Conservation (phyloP, 2,113 vertebrate species). For the Misgurnus anguillicaudatus region DNA sequence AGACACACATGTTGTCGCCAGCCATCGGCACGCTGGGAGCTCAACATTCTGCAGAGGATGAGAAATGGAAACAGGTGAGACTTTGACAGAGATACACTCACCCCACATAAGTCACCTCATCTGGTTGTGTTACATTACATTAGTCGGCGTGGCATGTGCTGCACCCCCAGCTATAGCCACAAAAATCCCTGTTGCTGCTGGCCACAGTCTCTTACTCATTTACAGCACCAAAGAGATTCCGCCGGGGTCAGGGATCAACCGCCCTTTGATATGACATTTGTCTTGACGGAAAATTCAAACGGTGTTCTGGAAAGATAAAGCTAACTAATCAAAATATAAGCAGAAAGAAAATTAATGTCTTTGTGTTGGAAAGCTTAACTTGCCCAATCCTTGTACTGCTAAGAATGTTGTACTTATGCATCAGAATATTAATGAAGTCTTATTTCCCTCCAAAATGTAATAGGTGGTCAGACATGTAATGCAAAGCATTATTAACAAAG, state of each 20-base stretch:
- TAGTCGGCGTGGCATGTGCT: conserved; percentile 2
- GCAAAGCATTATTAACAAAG: conserved; percentile 72
- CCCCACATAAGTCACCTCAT: conserved; percentile 56
- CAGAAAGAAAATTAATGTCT: conserved; percentile 20
- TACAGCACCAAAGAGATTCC: conserved; percentile 29
- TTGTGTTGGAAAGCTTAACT: conserved; percentile 17
- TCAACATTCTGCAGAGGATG: conserved; percentile 50
- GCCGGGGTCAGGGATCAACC: conserved; percentile 41
- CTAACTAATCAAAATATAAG: conserved; percentile 13
- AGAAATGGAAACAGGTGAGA: conserved; percentile 63
- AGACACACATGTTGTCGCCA: conserved; percentile 55
- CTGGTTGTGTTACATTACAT: conserved; percentile 45
- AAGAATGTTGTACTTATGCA: conserved; percentile 57
- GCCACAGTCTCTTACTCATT: conserved; percentile 7
- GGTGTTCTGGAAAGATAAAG: conserved; percentile 5
- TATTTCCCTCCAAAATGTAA: conserved; percentile 63
- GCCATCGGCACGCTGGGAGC: conserved; percentile 46
- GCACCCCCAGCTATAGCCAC: conserved; percentile 4
- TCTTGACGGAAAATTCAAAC: conserved; percentile 13
- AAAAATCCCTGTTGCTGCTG: conserved; percentile 35
- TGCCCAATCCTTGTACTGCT: conserved; percentile 32
- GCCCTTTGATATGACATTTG: conserved; percentile 17
- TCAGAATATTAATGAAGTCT: conserved; percentile 69
- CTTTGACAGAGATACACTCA: conserved; percentile 48
- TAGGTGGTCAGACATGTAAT: conserved; percentile 65